Base-by-base conservation (phyloP, 2,888 invertebrate genomes). In the Sarcophaga caerulescens region DNA sequence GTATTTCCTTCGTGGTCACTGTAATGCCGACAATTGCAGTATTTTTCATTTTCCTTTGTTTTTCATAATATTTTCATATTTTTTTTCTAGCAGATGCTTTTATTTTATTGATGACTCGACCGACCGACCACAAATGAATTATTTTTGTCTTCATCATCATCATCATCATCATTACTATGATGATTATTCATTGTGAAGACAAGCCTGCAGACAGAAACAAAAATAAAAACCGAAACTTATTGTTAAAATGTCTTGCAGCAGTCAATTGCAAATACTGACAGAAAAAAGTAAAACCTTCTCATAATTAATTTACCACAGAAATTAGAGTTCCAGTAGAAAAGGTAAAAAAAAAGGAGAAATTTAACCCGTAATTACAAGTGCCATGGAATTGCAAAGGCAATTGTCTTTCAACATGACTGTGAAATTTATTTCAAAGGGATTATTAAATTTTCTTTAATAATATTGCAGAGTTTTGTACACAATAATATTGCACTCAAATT, bases 61-160 rank as follows among this genome's bases (percentile, higher is more conserved):
- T 52, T 52, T 1, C 17, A 14, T 14, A 11, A 25, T 25, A 25
- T 35, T 65, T 35, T 65, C 17, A 17, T 66, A 35, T 25, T 52
- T 23, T 23, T 25, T 59, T 84, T 79, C 47, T 3, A 66, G 79
- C 84, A 84, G 75, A 70, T 84, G 84, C 60, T 71, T 76, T 68
- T 63, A 75, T 63, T 77, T 83, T 78, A 69, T 74, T 71, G 71
- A 77, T 77, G 71, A 66, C 71, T 77, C 57, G 69, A 44, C 19
- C 57, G 69, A 44, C 19, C 17, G 45, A 80, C 79, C 79, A 65
- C 84, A 84, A 84, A 75, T 75, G 65, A 76, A 80, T 78, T 75
- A 84, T 83, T 78, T 74, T 77, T 69, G 23, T 47, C 47, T 4
- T 82, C 71, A 68, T 77, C 47, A 76, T 81, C n/a, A n/a, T 66